Conservation (phyloP, 1,140 invertebrate genomes). For the Drosophila guanche region DNA sequence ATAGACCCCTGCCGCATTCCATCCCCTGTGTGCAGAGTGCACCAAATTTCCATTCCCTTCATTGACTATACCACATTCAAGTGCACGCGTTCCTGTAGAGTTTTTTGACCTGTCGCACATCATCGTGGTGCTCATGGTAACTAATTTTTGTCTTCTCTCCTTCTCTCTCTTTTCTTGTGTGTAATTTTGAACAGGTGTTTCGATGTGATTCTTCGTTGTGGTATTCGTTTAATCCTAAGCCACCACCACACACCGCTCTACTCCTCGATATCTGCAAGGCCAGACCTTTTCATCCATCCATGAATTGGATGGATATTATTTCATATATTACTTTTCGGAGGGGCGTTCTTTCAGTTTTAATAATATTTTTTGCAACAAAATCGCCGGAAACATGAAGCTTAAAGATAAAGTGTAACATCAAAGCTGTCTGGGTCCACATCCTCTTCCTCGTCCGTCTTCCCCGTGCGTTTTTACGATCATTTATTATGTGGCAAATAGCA, state of each 20-base stretch:
- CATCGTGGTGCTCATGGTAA: conserved; percentile 10
- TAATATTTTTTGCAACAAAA: conserved; percentile 32
- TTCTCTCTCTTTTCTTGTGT: conserved; percentile 16
- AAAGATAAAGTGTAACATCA: background rate
- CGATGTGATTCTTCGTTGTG: conserved; percentile 17
- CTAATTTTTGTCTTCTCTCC: conserved; percentile 19
- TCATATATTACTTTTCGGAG: conserved; percentile 9
- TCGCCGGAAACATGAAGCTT: conserved; percentile 33
- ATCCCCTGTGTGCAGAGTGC: conserved; percentile 21
- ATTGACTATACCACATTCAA: conserved; percentile 26
- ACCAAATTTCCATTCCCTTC: background rate
- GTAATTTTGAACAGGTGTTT: conserved; percentile 63
- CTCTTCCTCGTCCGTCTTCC: too few species aligned
- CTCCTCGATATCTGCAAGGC: conserved; percentile 27
- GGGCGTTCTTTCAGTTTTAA: conserved; percentile 26
- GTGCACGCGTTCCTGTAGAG: conserved; percentile 35
- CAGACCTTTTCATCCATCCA: conserved; percentile 5
- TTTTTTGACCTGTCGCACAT: conserved; percentile 58
- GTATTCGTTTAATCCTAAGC: conserved; percentile 47
- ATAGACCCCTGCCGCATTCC: conserved; percentile 24
- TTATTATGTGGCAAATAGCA: conserved; percentile 43
- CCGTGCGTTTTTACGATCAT: conserved; percentile 28
- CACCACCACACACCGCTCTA: conserved; percentile 8
- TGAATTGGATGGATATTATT: conserved; percentile 8
- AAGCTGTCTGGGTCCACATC: conserved; percentile 15